Conservation (phyloP, 2,888 invertebrate species). For the Rhingia rostrata region DNA sequence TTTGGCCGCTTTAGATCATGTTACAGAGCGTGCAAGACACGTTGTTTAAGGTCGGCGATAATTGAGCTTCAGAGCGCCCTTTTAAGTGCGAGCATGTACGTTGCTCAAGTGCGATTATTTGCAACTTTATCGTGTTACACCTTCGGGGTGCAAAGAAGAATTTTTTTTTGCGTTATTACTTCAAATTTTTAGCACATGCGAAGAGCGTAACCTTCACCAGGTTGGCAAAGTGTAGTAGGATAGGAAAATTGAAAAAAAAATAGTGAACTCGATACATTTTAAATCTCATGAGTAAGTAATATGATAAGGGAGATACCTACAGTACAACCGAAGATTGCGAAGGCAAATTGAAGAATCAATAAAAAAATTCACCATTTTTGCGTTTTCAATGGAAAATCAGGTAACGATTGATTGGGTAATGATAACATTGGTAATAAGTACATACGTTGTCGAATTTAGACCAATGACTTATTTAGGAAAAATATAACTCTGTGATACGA, state of each 20-base stretch:
- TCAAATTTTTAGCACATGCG: slow-evolving; percentile 17
- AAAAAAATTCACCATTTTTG: too few species aligned
- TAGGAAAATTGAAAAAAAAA: background rate
- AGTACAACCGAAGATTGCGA: too few species aligned
- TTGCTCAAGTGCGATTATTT: slow-evolving; percentile 43
- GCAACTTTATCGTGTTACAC: slow-evolving; percentile 60
- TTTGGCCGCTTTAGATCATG: slow-evolving; percentile 39
- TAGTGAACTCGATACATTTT: slow-evolving; percentile 1
- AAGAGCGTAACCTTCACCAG: slow-evolving; percentile 23
- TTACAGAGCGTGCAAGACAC: slow-evolving; percentile 45
- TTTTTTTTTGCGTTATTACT: slow-evolving; percentile 9
- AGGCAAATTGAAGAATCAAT: too few species aligned
- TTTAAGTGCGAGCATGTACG: slow-evolving; percentile 27
- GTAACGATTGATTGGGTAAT: too few species aligned
- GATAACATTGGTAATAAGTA: too few species aligned
- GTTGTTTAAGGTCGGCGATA: slow-evolving; percentile 40
- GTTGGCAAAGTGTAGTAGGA: slow-evolving; percentile 12
- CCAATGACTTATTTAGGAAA: too few species aligned
- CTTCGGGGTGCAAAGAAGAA: slow-evolving; percentile 47
- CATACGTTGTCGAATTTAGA: too few species aligned
- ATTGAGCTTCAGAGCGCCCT: slow-evolving; percentile 19
- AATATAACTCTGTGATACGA: too few species aligned
- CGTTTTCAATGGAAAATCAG: too few species aligned
- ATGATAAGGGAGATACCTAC: background rate
- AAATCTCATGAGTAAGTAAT: background rate